Evolutionary conservation across 1,140 invertebrate genomes (phyloP).

Genomic region (Drosophila parabipectinata): DNA sequence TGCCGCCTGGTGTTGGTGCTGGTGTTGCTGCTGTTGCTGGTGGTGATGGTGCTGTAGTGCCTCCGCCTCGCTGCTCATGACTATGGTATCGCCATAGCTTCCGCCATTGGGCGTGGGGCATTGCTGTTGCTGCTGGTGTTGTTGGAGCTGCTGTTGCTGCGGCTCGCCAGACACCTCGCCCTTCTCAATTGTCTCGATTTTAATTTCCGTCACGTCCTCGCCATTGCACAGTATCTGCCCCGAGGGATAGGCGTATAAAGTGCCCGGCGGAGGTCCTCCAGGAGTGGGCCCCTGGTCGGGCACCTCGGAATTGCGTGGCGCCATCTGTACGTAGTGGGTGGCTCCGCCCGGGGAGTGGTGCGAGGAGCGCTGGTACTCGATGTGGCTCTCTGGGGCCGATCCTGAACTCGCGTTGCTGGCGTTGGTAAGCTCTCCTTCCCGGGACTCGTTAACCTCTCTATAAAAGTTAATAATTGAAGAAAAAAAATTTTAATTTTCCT

Average conservation of each 20-base stretch:
- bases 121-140: constrained; percentile 66
- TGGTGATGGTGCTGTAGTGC: constrained; percentile 71
- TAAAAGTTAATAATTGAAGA: background rate
- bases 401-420: constrained; percentile 60
- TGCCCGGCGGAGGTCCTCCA: constrained; percentile 27
- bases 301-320: constrained; percentile 67
- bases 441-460: constrained; percentile 70
- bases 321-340: constrained; percentile 78
- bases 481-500: background rate
- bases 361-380: constrained; percentile 61
- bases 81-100: constrained; percentile 62
- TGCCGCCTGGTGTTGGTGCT: constrained; percentile 37
- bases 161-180: constrained; percentile 41
- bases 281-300: constrained; percentile 47
- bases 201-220: constrained; percentile 67
- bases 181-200: constrained; percentile 75
- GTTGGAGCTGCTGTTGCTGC: constrained; percentile 63
- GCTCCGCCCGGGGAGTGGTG: constrained; percentile 58
- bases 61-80: constrained; percentile 61
- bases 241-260: constrained; percentile 64
- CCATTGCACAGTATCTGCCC: constrained; percentile 65
- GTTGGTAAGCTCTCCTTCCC: constrained; percentile 63
- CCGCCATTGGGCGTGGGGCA: constrained; percentile 73
- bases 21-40: constrained; percentile 61
- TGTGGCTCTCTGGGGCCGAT: constrained; percentile 55